Base-by-base conservation (phyloP, 2,888 invertebrate genomes). In the Matsumyia berberina region DNA sequence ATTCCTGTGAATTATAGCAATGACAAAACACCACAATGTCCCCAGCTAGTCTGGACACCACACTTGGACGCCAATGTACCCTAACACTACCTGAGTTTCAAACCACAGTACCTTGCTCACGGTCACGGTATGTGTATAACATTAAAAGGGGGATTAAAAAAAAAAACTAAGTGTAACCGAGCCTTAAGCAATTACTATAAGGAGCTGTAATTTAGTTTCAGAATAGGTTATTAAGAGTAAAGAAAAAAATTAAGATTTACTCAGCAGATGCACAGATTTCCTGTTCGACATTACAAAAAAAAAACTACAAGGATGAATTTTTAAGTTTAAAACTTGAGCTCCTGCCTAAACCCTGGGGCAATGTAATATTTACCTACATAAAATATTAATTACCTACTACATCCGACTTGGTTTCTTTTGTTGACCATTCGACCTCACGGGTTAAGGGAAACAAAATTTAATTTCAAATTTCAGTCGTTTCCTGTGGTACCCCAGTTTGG, bases 321-420 rank as follows among this genome's bases (percentile, higher is more conserved):
- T 35, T 9, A 35, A 55, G 55, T 55, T 55, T 35, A 0, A 35
- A 55, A 31, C 31, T 15, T 12, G 15, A 31, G 4, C 51, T 31
- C 4, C 7, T 15, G 31, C 31, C 31, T 46, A 31, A 46, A 44
- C 39, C 49, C 46, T 66, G 62, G 6, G 78, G 44, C 49, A 37
- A 17, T 19, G 42, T 29, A 31, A 17, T 19, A 31, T 62, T 70
- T 49, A 57, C 12, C n/a, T 12, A 29, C 17, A 62, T 55, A n/a
- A 62, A 70, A 55, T 78, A 49, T 64, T 78, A 49, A 78, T 49
- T 57, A 79, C 57, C 33, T 64, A 53, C 39, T 58, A 51, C 15
- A 0, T 31, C 15, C 12, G 11, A 29, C 39, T 51, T 53, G 19
- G 31, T 17, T 24, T 44, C 53, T 55, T 62, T 17, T 17, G 31